Percentiles rank a stretch among this genome's conserved stretches.
phyloP scores from a whole-genome alignment of 2,888 invertebrate genomes.

The Iselma pallidipennis region DNA sequence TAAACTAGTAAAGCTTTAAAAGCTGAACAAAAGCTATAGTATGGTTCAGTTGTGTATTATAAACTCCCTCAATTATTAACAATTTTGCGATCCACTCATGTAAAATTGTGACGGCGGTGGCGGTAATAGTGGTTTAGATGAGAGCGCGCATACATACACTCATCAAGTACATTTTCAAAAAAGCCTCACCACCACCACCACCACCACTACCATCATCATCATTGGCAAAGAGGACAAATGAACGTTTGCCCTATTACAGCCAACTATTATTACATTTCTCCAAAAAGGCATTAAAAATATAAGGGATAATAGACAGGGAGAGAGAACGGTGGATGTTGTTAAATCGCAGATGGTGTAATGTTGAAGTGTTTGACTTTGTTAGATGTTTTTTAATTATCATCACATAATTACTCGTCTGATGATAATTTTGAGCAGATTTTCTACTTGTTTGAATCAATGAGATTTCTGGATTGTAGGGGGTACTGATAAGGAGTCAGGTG shows the following conservation, averaged over 20 bases:
- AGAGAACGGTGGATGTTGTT: neutral
- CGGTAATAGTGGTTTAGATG: neutral
- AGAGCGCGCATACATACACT: neutral
- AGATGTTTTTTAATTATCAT: neutral
- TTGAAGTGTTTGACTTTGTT: neutral
- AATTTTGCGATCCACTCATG: conserved; percentile 40
- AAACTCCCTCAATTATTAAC: conserved; percentile 45
- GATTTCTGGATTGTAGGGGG: neutral
- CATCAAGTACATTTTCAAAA: conserved; percentile 19
- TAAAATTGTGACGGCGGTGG: conserved; percentile 30
- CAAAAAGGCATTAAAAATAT: neutral
- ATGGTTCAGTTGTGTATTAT: conserved; percentile 14
- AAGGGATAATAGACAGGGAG: neutral
- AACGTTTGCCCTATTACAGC: conserved; percentile 17
- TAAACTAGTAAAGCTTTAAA: neutral
- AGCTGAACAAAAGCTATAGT: neutral
- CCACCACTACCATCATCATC: conserved; percentile 17
- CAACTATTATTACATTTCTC: neutral
- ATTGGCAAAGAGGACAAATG: conserved; percentile 29
- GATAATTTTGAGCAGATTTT: neutral
- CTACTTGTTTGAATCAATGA: neutral
- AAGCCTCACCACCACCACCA: conserved; percentile 28
- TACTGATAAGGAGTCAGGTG: no score
- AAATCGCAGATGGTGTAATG: neutral
- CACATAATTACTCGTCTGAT: neutral